Evolutionary conservation across 2,888 invertebrate genomes (phyloP).

Genomic region (Flexamia atlantica): DNA sequence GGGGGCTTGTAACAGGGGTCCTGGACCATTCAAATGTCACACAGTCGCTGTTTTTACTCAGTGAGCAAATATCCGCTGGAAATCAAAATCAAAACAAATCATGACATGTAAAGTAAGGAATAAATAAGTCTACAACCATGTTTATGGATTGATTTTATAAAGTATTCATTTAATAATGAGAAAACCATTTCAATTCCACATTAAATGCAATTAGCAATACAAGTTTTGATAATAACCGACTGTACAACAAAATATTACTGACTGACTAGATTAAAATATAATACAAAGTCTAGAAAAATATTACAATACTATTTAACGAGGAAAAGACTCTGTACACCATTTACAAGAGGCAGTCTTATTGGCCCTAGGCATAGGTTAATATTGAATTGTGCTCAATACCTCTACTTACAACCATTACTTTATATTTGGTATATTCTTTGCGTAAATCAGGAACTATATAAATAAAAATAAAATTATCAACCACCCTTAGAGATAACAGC

Average conservation of each 20-base stretch:
- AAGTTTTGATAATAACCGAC: conserved; percentile 54
- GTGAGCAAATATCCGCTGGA: too few relatives aligned
- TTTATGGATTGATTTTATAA: conserved; percentile 28
- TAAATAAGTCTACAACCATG: background rate
- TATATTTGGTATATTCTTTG: conserved; percentile 57
- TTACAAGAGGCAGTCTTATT: conserved; percentile 48
- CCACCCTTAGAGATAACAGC: conserved; percentile 8
- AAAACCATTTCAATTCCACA: conserved; percentile 59
- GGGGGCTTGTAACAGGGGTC: too few relatives aligned
- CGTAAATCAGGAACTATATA: conserved; percentile 44
- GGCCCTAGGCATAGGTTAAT: background rate
- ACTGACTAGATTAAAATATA: conserved; percentile 63
- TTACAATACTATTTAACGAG: conserved; percentile 61
- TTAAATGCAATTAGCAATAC: conserved; percentile 55
- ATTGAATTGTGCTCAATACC: conserved; percentile 53
- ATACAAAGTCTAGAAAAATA: conserved; percentile 64
- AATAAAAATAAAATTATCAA: conserved; percentile 37
- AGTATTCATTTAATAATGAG: conserved; percentile 47
- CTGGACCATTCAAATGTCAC: too few relatives aligned
- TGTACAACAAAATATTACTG: conserved; percentile 60
- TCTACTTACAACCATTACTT: conserved; percentile 46
- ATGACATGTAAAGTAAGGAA: background rate
- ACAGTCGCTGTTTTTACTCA: too few relatives aligned
- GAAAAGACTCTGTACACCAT: conserved; percentile 51
- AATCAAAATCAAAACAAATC: too few relatives aligned